Evolutionary conservation across 2,888 invertebrate species (phyloP).

Genomic region (Ypsolopha sequella): DNA sequence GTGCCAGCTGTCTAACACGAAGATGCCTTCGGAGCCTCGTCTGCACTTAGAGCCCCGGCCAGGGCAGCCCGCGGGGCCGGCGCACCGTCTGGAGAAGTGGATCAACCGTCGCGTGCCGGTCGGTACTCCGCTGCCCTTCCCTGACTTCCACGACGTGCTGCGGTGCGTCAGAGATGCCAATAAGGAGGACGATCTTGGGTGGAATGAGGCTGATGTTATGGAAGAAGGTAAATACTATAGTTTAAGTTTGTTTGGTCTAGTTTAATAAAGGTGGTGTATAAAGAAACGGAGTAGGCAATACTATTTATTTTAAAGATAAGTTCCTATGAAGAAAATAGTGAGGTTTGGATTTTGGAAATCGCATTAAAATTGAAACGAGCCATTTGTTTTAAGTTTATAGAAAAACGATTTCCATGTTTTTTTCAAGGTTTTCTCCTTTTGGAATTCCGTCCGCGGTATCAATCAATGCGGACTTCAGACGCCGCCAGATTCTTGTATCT

Average conservation of each 20-base stretch:
- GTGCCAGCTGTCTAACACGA: conserved; percentile 72
- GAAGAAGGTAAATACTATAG: conserved; percentile 48
- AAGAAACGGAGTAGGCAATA: too few relatives aligned
- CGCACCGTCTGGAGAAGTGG: conserved; percentile 47
- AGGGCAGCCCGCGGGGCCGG: conserved; percentile 49
- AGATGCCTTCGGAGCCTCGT: conserved; percentile 56
- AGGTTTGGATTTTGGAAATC: too few relatives aligned
- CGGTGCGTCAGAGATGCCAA: conserved; percentile 52
- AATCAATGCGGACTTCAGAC: too few relatives aligned
- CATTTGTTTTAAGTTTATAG: too few relatives aligned
- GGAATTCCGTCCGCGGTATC: too few relatives aligned
- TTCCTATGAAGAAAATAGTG: too few relatives aligned
- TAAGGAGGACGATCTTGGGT: conserved; percentile 43
- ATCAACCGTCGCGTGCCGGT: conserved; percentile 55
- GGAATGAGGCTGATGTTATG: conserved; percentile 53
- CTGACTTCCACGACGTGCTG: conserved; percentile 68
- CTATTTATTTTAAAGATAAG: too few relatives aligned
- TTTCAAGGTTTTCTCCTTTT: too few relatives aligned
- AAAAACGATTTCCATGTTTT: too few relatives aligned
- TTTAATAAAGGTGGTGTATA: neutral
- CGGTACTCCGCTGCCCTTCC: conserved; percentile 54
- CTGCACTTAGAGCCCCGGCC: conserved; percentile 42
- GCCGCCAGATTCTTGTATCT: too few relatives aligned
- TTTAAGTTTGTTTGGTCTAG: too few relatives aligned
- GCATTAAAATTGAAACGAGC: too few relatives aligned